phyloP scores from a whole-genome alignment of 2,113 vertebrate species.

The Centropus bengalensis region DNA sequence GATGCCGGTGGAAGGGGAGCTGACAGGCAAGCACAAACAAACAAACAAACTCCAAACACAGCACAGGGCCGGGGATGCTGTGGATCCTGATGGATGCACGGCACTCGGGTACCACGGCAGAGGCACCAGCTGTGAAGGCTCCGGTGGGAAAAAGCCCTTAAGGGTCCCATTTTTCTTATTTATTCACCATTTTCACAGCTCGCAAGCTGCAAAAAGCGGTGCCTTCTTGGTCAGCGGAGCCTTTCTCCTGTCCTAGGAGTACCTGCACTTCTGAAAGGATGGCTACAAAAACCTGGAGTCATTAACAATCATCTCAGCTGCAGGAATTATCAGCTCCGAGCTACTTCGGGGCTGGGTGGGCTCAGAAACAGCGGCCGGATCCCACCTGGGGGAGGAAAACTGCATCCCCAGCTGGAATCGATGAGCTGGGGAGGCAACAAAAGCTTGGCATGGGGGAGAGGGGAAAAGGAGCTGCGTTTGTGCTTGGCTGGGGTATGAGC shows the following conservation, averaged over 20 bases:
- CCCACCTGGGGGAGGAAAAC: not conserved
- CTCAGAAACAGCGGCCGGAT: not conserved
- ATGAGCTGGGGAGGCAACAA: not conserved
- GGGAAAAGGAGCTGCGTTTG: not conserved
- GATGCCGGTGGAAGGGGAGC: not conserved
- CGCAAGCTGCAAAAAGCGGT: rapidly evolving
- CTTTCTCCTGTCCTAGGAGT: not conserved
- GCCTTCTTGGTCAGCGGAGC: not conserved
- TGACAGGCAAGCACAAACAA: not conserved
- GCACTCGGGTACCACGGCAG: rapidly evolving
- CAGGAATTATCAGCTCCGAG: not conserved
- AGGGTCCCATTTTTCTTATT: not conserved
- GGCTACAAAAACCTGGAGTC: not conserved
- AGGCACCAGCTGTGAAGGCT: no score
- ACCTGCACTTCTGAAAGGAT: not conserved
- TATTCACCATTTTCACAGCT: not conserved
- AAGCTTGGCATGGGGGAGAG: rapidly evolving
- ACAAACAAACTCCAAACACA: not conserved
- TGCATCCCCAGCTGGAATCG: rapidly evolving
- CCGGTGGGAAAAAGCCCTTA: not conserved
- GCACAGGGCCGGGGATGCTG: not conserved
- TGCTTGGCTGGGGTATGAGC: not conserved
- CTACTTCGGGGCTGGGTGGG: rapidly evolving
- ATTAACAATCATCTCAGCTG: rapidly evolving
- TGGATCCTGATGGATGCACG: not conserved